phyloP scores from a whole-genome alignment of 2,888 invertebrate species.

The Cheilosia urbana region DNA sequence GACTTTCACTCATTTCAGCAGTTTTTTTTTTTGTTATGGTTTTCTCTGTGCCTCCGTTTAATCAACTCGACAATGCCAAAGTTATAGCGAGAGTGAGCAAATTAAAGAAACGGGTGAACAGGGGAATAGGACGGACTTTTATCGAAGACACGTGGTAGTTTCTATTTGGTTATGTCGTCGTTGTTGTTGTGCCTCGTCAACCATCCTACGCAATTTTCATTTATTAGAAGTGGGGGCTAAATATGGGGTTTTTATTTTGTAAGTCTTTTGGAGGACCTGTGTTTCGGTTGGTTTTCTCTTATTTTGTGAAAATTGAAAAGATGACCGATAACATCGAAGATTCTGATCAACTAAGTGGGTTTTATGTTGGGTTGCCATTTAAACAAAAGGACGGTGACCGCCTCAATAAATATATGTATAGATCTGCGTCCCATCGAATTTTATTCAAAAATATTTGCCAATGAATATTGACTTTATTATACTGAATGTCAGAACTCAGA shows the following conservation, averaged over 20 bases:
- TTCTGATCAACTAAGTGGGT: constrained; percentile 21
- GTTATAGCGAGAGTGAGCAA: neutral
- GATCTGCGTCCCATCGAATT: constrained; percentile 6
- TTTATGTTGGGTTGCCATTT: constrained; percentile 10
- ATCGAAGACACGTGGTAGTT: constrained; percentile 51
- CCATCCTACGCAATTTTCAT: constrained; percentile 10
- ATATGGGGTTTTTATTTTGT: neutral
- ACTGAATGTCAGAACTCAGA: neutral
- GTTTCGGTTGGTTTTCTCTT: neutral
- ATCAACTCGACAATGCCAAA: constrained; percentile 21
- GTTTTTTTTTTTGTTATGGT: constrained; percentile 5
- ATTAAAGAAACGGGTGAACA: neutral
- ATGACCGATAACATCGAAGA: constrained; percentile 29
- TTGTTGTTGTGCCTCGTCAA: neutral
- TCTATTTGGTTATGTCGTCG: constrained; percentile 4
- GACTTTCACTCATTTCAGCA: constrained; percentile 32
- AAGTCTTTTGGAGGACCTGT: neutral
- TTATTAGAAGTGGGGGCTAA: neutral
- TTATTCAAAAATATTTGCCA: constrained; percentile 4
- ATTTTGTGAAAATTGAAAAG: constrained; percentile 11
- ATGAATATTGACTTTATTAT: constrained; percentile 39
- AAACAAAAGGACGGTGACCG: neutral
- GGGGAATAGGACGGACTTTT: constrained; percentile 31
- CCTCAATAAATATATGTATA: constrained; percentile 1
- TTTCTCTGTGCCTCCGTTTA: constrained; percentile 12